Percentiles rank a stretch among this genome's conserved stretches.
Conservation (phyloP, 2,797 vertebrate species). For the Chelon auratus region DNA sequence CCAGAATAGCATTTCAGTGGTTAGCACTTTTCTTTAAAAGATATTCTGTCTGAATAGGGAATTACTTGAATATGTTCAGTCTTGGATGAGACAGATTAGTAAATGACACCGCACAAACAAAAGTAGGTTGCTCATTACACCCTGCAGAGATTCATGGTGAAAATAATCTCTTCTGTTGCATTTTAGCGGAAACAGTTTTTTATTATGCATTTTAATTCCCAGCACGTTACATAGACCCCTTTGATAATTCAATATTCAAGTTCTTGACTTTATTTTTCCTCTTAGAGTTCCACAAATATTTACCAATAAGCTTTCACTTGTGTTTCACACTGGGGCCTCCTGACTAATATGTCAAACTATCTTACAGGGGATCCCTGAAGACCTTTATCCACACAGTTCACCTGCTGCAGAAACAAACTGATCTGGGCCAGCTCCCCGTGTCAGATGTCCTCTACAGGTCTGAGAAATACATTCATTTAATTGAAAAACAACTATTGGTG, state of each 20-base stretch:
- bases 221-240: slow-evolving; percentile 18
- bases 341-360: slow-evolving; percentile 43
- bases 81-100: slow-evolving; percentile 12
- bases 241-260: slow-evolving; percentile 21
- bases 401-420: slow-evolving; percentile 96
- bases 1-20: slow-evolving; percentile 15
- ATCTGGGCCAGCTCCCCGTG: slow-evolving; percentile 94
- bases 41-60: slow-evolving; percentile 12
- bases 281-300: slow-evolving; percentile 15
- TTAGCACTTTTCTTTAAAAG: neutral
- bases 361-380: slow-evolving; percentile 95
- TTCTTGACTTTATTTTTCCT: slow-evolving; percentile 16
- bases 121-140: slow-evolving; percentile 35
- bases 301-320: slow-evolving; percentile 32
- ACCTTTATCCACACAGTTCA: slow-evolving; percentile 99
- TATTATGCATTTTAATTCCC: slow-evolving; percentile 34
- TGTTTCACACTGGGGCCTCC: slow-evolving; percentile 55
- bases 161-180: slow-evolving; percentile 15
- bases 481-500: neutral
- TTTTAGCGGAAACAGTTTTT: slow-evolving; percentile 24
- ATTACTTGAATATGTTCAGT: slow-evolving; percentile 24
- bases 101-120: slow-evolving; percentile 30
- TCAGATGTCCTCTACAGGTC: slow-evolving; percentile 98
- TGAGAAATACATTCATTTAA: slow-evolving; percentile 20
- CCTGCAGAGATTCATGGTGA: slow-evolving; percentile 19